Evolutionary conservation across 1,140 invertebrate species (phyloP).

Genomic region (Trigoniulus corallinus): DNA sequence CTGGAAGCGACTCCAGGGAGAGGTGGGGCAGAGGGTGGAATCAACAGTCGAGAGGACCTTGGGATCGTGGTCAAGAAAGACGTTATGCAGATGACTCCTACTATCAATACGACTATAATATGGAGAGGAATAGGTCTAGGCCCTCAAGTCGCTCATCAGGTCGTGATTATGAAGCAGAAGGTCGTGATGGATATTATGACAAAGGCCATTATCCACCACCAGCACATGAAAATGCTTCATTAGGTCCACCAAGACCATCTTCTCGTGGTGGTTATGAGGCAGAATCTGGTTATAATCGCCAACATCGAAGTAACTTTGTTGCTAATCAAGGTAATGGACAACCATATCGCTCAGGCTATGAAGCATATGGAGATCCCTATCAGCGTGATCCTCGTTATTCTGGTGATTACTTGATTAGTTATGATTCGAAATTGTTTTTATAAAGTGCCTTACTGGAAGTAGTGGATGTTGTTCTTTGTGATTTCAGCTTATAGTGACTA

Average conservation of each 20-base stretch:
- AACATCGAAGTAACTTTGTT: not conserved
- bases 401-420: not conserved
- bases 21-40: too few relatives aligned
- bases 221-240: too few relatives aligned
- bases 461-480: too few relatives aligned
- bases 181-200: not conserved
- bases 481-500: too few relatives aligned
- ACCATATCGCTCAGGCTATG: not conserved
- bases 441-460: too few relatives aligned
- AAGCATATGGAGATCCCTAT: not conserved
- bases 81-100: conserved; percentile 7
- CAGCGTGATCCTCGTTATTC: conserved; percentile 3
- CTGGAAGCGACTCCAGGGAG: too few relatives aligned
- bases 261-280: conserved; percentile 4
- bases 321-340: too few relatives aligned
- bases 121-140: conserved; percentile 18
- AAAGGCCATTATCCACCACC: too few relatives aligned
- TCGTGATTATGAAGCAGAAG: conserved; percentile 9
- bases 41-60: not conserved
- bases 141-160: conserved; percentile 20
- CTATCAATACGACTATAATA: not conserved
- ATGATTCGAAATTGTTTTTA: not conserved
- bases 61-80: not conserved
- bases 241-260: not conserved
- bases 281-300: conserved; percentile 1